Base-by-base conservation (phyloP, 2,797 vertebrate genomes). In the Rhyacichthys aspro region DNA sequence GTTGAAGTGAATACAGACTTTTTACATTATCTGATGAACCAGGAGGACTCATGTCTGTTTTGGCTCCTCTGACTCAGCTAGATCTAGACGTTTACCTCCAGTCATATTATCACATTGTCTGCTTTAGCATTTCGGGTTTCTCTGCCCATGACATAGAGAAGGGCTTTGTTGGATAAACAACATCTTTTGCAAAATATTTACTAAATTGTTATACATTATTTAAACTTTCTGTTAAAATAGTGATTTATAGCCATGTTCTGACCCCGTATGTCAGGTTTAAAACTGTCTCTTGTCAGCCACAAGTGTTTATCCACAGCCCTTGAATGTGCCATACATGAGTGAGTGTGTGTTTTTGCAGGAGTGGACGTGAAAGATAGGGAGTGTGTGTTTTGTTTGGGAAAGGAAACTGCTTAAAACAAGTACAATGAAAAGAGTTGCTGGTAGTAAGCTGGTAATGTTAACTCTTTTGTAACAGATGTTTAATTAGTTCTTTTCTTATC, bases 1-100 rank as follows among this genome's bases (percentile, higher is more conserved):
- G 8, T 8, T 59, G 1, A 38, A 47, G 37, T 15, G 18, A 34
- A 41, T 43, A 10, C 14, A 44, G 9, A 2, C 6, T 15, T 12
- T 43, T 70, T 54, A 33, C 17, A 34, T 59, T 50, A 47, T 36
- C 16, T 49, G 28, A 65, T 17, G 16, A 59, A 4, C 2, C 34
- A 41, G 17, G n/a, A 23, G 49, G 14, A 58, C 36, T 71, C 58
- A 59, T 72, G 53, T 34, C 9, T 68, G 46, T 9, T 43, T 37
- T 67, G 55, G 48, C 39, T 81, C 55, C 23, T 72, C 59, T 82
- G 72, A 72, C 61, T 79, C 72, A 75, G 53, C 48, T 15, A 42
- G 43, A 78, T 78, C 76, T 64, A 73, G 74, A 80, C 78, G 80
- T 87, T 69, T 76, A n/a, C 58, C 55, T 43, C 36, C n/a, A n/a